Evolutionary conservation across 2,888 invertebrate genomes (phyloP).

Genomic region (Omphaloscelis lunosa): DNA sequence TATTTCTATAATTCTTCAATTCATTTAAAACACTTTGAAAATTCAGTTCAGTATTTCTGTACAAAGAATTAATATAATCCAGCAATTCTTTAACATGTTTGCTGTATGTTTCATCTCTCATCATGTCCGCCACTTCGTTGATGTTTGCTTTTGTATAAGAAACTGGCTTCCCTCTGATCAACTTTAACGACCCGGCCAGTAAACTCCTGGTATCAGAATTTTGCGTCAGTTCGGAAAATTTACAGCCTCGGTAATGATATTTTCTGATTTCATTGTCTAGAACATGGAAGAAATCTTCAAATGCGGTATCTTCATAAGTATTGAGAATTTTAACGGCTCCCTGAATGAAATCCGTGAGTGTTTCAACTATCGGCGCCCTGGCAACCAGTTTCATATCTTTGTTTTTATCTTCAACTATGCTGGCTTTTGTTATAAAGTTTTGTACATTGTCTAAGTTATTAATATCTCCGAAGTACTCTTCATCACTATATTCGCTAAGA

Average conservation of each 20-base stretch:
- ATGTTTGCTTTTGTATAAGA: constrained; percentile 63
- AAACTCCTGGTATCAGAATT: constrained; percentile 64
- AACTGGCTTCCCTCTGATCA: constrained; percentile 58
- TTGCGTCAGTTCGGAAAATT: constrained; percentile 70
- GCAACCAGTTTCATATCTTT: neutral
- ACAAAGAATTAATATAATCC: constrained; percentile 75
- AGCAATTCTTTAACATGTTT: constrained; percentile 57
- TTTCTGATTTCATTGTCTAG: constrained; percentile 73
- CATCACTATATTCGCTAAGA: neutral
- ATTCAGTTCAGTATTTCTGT: constrained; percentile 58
- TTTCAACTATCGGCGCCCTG: constrained; percentile 8
- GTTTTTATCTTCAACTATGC: neutral
- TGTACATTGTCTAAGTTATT: neutral
- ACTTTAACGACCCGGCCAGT: constrained; percentile 65
- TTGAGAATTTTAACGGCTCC: constrained; percentile 65
- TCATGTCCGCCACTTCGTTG: constrained; percentile 36
- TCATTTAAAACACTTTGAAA: constrained; percentile 67
- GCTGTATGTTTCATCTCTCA: constrained; percentile 60
- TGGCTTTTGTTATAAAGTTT: neutral
- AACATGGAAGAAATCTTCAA: constrained; percentile 68
- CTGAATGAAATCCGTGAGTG: constrained; percentile 75
- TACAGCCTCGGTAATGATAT: constrained; percentile 72
- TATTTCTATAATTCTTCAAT: constrained; percentile 66
- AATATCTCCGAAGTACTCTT: neutral
- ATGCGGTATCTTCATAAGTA: constrained; percentile 70